Evolutionary conservation across 2,797 vertebrate genomes (phyloP), one percentile per base, ranked within the genome.

Genomic region (Cyprinella venusta): DNA sequence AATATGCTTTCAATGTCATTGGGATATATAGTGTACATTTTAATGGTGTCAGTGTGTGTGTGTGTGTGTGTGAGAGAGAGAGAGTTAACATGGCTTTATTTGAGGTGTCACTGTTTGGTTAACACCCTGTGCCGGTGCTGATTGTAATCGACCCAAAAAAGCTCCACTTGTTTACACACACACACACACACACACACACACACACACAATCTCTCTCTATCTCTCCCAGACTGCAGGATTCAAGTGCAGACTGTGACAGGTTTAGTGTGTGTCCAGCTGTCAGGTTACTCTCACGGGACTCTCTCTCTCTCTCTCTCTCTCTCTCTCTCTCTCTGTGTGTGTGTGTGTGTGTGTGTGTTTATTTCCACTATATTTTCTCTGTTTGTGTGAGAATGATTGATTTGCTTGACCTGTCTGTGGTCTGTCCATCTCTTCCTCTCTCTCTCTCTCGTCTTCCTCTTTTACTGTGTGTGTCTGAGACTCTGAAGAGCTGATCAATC

Each of bases 131-230:
- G 69, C 76, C 80, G 86, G 86, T 87, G 88, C 90, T 93, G 92
- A 94, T 94, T 93, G 91, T 91, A 93, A 94, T 94, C 91, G 93
- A 94, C 93, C 91, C 86, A 84, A 81, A 74, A 86, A 84, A 79
- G 83, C 89, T 90, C 89, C 89, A 89, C 81, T 89, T 79, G 52
- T 63, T 71, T 72, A 36, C 74, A 81, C 79, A 80, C 76, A 50
- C 85, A 79, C 80, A 74, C 84, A 52, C 64, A 76, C 77, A 80
- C 38, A 52, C 12, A 52, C 5, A 52, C n/a, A 1, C 13, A 52
- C 50, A 52, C 13, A 52, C 5, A 52, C 10, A 1, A 15, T 19
- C 19, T 36, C 3, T 68, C 33, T 70, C 21, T 26, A n/a, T n/a
- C 13, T 19, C 50, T 86, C 80, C 56, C 89, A 88, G 89, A 84